Evolutionary conservation across 53 echinoderm and acorn worm genomes (phyloP), one percentile per base, ranked within the genome.

Genomic region (Paelopatides confundens): DNA sequence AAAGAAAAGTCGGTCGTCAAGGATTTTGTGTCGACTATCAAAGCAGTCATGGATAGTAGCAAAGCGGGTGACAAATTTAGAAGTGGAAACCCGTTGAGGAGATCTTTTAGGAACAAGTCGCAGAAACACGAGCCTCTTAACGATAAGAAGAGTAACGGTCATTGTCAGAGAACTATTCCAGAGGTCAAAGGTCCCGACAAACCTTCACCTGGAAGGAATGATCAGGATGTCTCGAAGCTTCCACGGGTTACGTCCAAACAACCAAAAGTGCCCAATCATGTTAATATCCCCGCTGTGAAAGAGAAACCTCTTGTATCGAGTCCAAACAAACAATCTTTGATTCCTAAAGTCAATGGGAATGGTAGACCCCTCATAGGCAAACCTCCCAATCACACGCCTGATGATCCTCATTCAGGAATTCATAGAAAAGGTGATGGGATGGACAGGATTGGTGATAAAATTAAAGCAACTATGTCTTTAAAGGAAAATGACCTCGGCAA

Each of bases 1-100:
- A 63, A 65, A 35, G 85, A 91, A 13, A 90, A 90, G 36, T 96
- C 96, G 24, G 71, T 96, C 76, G 94, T 96, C 86, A 87, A 85
- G 15, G 96, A 96, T 54, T 90, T 96, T 84, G 91, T 96, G 5
- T 96, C 96, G 3, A 96, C 94, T 48, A 94, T 96, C 69, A 69
- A 94, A 78, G 91, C 91, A 17, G 91, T 82, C 1, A 83, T 83
- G 84, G 84, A 83, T 27, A 28, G 47, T 18, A 76, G 47, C 27
- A 54, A 81, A 26, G 74, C 39, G 21, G 40, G 39, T 9, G 74
- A 74, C 8, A 74, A 39, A 28, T 33, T 39, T 39, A 50, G 32
- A 31, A 32, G 52, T 6, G 79, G 53, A 32, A 79, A 79, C 30
- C 79, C 53, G 1, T 31, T 79, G 35, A 28, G 79, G 79, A 79